Conservation (phyloP, 2,888 invertebrate species). For the Bombyx huttoni region DNA sequence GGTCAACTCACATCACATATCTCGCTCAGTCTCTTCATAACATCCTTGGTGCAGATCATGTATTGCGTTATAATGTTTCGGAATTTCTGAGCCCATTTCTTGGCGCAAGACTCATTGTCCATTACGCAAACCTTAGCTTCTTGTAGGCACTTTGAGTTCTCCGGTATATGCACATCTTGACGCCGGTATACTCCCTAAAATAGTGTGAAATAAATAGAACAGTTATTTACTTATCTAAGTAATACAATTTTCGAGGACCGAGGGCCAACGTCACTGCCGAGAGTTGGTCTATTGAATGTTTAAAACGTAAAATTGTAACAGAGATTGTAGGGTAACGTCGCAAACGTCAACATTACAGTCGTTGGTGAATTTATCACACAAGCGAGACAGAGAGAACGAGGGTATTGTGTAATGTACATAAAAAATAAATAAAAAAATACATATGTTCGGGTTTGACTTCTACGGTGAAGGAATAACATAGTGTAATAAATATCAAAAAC, state of each 20-base stretch:
- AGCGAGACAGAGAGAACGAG: no score
- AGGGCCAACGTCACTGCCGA: no score
- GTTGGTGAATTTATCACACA: no score
- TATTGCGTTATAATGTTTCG: slow-evolving; percentile 51
- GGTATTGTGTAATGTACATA: no score
- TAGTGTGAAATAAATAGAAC: neutral
- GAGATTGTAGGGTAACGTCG: no score
- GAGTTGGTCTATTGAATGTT: no score
- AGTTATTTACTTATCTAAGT: neutral
- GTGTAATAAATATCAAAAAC: no score
- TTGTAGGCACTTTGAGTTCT: slow-evolving; percentile 49
- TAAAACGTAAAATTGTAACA: no score
- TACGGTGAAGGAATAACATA: no score
- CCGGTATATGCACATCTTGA: slow-evolving; percentile 30
- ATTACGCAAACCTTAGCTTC: slow-evolving; percentile 61
- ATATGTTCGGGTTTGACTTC: no score
- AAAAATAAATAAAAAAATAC: no score
- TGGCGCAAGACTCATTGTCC: slow-evolving; percentile 60
- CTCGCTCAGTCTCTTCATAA: slow-evolving; percentile 54
- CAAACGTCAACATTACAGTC: no score
- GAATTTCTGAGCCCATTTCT: slow-evolving; percentile 58
- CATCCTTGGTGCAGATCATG: slow-evolving; percentile 63
- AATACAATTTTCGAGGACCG: neutral
- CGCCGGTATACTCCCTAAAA: slow-evolving; percentile 54
- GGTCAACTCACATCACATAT: slow-evolving; percentile 44